A percentile compares a stretch with the other conserved stretches of the same genome.
Conservation (phyloP, 2,888 invertebrate genomes). For the Yponomeuta evonymella region DNA sequence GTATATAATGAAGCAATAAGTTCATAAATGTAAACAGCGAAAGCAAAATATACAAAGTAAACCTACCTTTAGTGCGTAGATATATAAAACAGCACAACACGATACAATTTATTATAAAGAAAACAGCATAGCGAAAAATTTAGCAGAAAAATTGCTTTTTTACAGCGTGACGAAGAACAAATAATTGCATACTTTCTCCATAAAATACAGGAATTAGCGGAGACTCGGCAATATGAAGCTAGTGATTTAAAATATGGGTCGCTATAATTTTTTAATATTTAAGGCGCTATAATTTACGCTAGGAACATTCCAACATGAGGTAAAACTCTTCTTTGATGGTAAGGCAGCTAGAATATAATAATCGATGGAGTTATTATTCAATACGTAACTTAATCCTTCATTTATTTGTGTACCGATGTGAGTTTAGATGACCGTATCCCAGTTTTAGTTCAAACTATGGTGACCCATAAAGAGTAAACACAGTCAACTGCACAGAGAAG, state of each 20-base stretch:
- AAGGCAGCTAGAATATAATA: not conserved
- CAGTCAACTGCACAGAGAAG: slow-evolving; percentile 31
- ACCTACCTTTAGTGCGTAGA: slow-evolving; percentile 52
- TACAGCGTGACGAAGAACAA: not conserved
- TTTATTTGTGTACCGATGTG: no score
- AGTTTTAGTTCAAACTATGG: slow-evolving; percentile 25
- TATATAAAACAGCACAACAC: not conserved
- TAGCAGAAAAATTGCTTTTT: not conserved
- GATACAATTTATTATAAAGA: slow-evolving; percentile 17
- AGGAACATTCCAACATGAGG: not conserved
- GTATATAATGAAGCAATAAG: slow-evolving; percentile 19
- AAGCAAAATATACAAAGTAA: slow-evolving; percentile 30
- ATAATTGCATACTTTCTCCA: not conserved
- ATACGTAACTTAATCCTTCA: not conserved
- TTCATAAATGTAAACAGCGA: slow-evolving; percentile 36
- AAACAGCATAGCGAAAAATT: slow-evolving; percentile 18
- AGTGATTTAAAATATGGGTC: not conserved
- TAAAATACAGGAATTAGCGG: not conserved
- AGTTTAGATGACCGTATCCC: slow-evolving; percentile 22
- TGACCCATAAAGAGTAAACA: slow-evolving; percentile 18
- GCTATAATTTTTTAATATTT: not conserved
- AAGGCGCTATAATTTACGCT: not conserved
- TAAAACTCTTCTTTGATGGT: not conserved
- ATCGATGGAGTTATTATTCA: not conserved
- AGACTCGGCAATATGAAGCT: not conserved